Base-by-base conservation (phyloP, 1,140 invertebrate species). In the Aporrectodea caliginosa region DNA sequence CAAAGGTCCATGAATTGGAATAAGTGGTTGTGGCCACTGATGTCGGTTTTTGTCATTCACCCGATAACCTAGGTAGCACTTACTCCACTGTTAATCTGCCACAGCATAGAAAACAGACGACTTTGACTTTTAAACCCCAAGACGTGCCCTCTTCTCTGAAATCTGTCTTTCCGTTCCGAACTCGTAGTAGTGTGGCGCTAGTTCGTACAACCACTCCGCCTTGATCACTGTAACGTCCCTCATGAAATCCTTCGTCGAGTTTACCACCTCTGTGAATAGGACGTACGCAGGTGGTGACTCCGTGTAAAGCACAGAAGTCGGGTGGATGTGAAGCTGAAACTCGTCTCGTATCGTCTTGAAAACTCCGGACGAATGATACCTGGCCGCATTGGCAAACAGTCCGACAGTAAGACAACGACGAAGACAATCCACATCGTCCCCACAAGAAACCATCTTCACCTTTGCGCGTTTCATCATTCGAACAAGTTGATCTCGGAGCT, bases 151-250 rank as follows among this genome's bases (percentile, higher is more conserved):
- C 43, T 58, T 58, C 22, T 58, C 43, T 12, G 43, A 6, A 58
- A 58, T 58, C 43, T 58, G 83, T 70, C 86, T 83, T 69, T 87
- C 90, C 16, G 90, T 90, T 76, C 90, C 90, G 83, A 85, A 90
- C 83, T 93, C 92, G 87, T 97, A 99, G 87, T 95, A 99, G 88
- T 99, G 96, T 12, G 96, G 94, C 0, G 96, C 97, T 29, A 98
- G 85, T 88, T 98, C 95, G 69, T 93, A 90, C 2, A 99, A 89
- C 96, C 96, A 98, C 69, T 93, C 91, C 35, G 93, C 91, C 75
- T 96, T 89, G 77, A 98, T 94, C 0, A 93, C 93, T 33, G 94
- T 95, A 35, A 98, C 84, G 72, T 98, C 95, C 80, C 93, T 90
- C 93, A 99, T 98, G 83, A 92, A 98, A 1, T 93, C 91, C 86